Evolutionary conservation across 2,797 vertebrate species (phyloP).

Genomic region (Sebastes elongatus): DNA sequence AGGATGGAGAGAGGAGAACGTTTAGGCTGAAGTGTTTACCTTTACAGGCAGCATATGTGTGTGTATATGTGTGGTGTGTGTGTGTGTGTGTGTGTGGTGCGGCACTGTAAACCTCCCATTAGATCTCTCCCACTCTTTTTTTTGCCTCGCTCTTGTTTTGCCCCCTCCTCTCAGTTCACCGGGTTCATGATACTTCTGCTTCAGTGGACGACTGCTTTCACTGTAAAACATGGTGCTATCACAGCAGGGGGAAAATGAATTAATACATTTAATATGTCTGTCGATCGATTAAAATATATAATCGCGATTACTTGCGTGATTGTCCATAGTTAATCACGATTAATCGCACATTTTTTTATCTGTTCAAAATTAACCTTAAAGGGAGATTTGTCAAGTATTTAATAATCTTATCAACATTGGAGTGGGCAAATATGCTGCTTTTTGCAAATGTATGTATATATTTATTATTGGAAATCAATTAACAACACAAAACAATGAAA

Average conservation of each 20-base stretch:
- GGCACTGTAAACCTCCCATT: slow-evolving; percentile 13
- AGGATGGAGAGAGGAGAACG: slow-evolving; percentile 48
- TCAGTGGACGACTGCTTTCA: slow-evolving; percentile 1
- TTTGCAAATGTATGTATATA: too few species aligned
- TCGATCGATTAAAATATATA: too few species aligned
- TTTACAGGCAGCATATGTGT: slow-evolving; percentile 45
- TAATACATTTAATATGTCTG: too few species aligned
- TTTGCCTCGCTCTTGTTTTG: neutral
- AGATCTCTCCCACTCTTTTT: neutral
- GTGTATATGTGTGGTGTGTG: neutral
- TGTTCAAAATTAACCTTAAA: too few species aligned
- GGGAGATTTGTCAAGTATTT: too few species aligned
- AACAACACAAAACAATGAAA: too few species aligned
- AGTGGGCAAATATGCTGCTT: too few species aligned
- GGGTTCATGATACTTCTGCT: slow-evolving; percentile 34
- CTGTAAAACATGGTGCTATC: neutral
- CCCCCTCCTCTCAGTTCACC: slow-evolving; percentile 36
- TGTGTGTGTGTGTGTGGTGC: neutral
- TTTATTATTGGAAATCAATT: too few species aligned
- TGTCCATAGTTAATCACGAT: neutral
- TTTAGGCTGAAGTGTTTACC: slow-evolving; percentile 66
- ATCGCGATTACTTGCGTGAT: too few species aligned
- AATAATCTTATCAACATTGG: too few species aligned
- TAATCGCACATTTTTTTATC: too few species aligned
- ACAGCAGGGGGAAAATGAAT: neutral